These are phyloP conservation scores for Pseudopleuronectes americanus DNA, from an alignment of 2,797 vertebrate species.

Conservation along the genomic window DNA sequence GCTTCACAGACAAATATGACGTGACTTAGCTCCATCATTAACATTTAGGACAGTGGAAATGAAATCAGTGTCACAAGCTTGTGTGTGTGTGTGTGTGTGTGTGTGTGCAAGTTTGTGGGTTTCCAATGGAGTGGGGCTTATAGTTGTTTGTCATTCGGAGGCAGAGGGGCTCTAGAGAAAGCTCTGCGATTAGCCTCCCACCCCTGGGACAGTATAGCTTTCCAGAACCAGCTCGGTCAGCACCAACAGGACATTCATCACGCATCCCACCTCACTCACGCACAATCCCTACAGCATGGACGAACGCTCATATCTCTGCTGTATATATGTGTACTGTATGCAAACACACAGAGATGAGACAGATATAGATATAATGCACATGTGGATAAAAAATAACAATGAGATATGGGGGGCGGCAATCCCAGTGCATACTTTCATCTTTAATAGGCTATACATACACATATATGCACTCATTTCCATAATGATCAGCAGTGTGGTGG, in stretches of 20 bases:
- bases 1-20: constrained; percentile 26
- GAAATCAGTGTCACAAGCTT: constrained; percentile 21
- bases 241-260: constrained; percentile 78
- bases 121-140: constrained; percentile 41
- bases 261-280: constrained; percentile 48
- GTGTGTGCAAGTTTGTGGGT: constrained; percentile 23
- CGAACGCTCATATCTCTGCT: constrained; percentile 30
- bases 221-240: constrained; percentile 72
- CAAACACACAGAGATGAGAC: constrained; percentile 51
- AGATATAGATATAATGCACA: constrained; percentile 26
- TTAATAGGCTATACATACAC: neutral
- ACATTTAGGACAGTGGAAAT: constrained; percentile 34
- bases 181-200: constrained; percentile 60
- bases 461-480: constrained; percentile 8
- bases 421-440: neutral
- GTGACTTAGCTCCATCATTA: constrained; percentile 30
- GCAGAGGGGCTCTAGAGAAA: constrained; percentile 56
- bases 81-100: constrained; percentile 1
- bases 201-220: constrained; percentile 64
- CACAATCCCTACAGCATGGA: constrained; percentile 38
- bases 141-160: constrained; percentile 65
- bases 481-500: constrained; percentile 15
- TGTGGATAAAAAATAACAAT: constrained; percentile 25
- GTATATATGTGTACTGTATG: constrained; percentile 7
- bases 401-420: neutral